phyloP scores from a whole-genome alignment of 2,888 invertebrate species.

The Augochlorella aurata region DNA sequence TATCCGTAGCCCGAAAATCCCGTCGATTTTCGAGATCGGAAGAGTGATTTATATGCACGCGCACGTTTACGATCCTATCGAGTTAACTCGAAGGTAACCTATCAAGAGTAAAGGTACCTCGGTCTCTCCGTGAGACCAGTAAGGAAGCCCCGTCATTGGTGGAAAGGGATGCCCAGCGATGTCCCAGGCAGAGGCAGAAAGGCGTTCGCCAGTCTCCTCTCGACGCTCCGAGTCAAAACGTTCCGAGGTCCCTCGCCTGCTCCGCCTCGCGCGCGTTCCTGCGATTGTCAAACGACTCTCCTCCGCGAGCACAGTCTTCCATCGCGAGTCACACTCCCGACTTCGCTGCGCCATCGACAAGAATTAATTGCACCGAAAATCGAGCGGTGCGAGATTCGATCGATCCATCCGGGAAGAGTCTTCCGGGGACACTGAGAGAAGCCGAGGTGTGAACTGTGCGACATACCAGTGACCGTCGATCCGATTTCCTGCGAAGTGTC shows the following conservation, averaged over 20 bases:
- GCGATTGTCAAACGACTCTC: slow-evolving; percentile 45
- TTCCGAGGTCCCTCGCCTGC: slow-evolving; percentile 46
- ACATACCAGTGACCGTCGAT: slow-evolving; percentile 1
- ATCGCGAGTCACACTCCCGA: no score
- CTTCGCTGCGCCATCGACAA: not conserved
- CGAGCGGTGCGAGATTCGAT: not conserved
- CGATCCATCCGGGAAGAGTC: not conserved
- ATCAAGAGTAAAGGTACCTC: slow-evolving; percentile 65
- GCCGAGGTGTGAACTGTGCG: not conserved
- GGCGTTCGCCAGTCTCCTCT: slow-evolving; percentile 76
- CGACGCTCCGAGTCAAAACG: slow-evolving; percentile 74
- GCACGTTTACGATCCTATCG: slow-evolving; percentile 63
- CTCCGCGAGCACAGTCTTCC: not conserved
- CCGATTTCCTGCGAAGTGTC: not conserved
- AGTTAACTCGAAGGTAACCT: slow-evolving; percentile 70
- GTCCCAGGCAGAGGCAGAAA: slow-evolving; percentile 66
- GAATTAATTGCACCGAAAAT: not conserved
- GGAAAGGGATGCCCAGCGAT: slow-evolving; percentile 71
- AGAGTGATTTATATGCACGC: slow-evolving; percentile 58
- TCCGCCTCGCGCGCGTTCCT: slow-evolving; percentile 18
- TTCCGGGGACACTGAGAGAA: slow-evolving; percentile 3
- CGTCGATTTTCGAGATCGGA: slow-evolving; percentile 39
- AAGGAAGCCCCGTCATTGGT: slow-evolving; percentile 72
- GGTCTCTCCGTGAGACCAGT: slow-evolving; percentile 64
- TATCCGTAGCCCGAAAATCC: slow-evolving; percentile 28